Conservation (phyloP, 2,888 invertebrate genomes). For the Poecilobothrus nobilitatus region DNA sequence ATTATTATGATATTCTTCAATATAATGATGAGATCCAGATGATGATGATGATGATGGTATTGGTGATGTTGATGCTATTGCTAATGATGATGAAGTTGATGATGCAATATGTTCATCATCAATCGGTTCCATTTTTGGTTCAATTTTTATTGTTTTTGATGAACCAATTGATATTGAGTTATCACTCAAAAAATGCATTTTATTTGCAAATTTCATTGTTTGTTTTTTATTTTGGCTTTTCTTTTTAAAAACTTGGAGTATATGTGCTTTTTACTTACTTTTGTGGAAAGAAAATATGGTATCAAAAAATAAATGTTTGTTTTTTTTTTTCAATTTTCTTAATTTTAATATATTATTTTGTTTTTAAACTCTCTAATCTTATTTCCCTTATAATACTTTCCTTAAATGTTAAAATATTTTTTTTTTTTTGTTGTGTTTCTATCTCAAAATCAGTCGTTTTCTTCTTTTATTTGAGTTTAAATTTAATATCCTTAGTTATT, state of each 20-base stretch:
- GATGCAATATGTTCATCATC: constrained; percentile 37
- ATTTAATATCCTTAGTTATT: constrained; percentile 14
- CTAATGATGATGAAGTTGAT: constrained; percentile 23
- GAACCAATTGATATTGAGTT: constrained; percentile 15
- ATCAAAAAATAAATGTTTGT: neutral
- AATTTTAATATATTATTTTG: neutral
- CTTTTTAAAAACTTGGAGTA: neutral
- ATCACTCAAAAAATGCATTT: constrained; percentile 29
- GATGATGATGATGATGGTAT: constrained; percentile 19
- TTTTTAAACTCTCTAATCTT: neutral
- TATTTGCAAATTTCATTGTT: constrained; percentile 16
- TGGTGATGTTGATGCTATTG: constrained; percentile 11
- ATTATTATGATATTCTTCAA: constrained; percentile 19
- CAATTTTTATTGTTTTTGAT: constrained; percentile 37
- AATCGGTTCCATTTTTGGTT: constrained; percentile 41
- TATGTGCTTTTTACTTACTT: neutral
- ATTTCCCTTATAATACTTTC: neutral
- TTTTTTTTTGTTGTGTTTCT: constrained; percentile 20
- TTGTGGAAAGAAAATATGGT: neutral
- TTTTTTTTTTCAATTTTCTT: neutral
- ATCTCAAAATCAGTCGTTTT: constrained; percentile 29
- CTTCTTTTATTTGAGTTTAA: constrained; percentile 20
- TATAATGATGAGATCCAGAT: constrained; percentile 21
- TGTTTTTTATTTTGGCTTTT: neutral
- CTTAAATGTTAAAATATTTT: constrained; percentile 4